These are phyloP conservation scores for Aphelocoma coerulescens DNA, from an alignment of 2,113 vertebrate species.

Conservation along the genomic window DNA sequence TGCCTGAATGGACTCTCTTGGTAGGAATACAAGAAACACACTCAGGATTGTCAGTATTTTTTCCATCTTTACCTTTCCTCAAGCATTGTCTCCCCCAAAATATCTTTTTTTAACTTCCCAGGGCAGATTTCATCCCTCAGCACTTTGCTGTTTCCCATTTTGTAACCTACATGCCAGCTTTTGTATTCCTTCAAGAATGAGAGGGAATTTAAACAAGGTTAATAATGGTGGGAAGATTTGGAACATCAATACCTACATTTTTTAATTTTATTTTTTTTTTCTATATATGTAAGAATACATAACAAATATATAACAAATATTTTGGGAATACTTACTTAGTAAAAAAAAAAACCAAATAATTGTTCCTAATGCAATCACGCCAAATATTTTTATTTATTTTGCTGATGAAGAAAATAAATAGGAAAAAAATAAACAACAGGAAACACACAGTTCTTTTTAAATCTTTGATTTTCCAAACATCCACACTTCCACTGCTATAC, in stretches of 20 bases:
- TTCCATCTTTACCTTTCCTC: neutral
- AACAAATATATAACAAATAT: neutral
- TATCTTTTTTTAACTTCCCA: neutral
- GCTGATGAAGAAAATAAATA: neutral
- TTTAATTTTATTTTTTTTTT: neutral
- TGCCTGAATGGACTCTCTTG: neutral
- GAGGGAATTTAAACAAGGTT: neutral
- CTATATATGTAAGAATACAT: neutral
- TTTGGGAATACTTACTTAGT: neutral
- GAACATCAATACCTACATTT: neutral
- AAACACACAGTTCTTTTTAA: neutral
- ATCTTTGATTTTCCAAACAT: neutral
- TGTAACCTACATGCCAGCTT: neutral
- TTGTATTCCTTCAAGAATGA: neutral
- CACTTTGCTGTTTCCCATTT: neutral
- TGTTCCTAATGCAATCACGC: fast-evolving
- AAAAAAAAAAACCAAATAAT: neutral
- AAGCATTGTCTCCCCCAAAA: fast-evolving
- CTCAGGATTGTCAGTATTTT: neutral
- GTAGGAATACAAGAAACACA: neutral
- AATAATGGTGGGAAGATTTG: neutral
- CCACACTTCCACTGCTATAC: neutral
- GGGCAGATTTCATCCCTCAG: neutral
- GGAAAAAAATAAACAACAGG: neutral
- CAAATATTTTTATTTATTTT: neutral